Evolutionary conservation across 2,797 vertebrate genomes (phyloP).

Genomic region (Ara ararauna): DNA sequence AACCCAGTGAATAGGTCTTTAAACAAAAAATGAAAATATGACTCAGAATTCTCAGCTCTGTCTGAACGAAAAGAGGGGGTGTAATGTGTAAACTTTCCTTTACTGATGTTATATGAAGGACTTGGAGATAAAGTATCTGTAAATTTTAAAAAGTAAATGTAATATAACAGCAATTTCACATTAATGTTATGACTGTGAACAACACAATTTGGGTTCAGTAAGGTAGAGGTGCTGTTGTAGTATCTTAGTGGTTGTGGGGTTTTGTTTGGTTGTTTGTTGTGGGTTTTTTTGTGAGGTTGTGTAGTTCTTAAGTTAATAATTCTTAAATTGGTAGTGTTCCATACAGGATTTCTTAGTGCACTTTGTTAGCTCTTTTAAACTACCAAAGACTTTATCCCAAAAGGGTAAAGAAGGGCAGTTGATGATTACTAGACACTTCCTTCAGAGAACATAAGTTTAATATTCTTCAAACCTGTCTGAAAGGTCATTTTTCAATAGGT

Average conservation of each 20-base stretch:
- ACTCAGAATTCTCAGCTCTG: background rate
- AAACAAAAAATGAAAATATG: background rate
- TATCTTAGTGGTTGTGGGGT: background rate
- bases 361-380: background rate
- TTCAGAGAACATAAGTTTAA: background rate
- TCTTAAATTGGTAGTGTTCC: background rate
- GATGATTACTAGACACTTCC: background rate
- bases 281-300: background rate
- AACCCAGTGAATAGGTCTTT: background rate
- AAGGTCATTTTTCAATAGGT: background rate
- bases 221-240: background rate
- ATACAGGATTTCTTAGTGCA: background rate
- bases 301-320: background rate
- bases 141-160: background rate
- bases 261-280: background rate
- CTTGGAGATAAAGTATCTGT: background rate
- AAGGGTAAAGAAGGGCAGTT: background rate
- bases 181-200: background rate
- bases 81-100: background rate
- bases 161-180: background rate
- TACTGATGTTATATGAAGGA: background rate
- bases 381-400: background rate
- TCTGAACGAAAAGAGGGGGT: conserved; percentile 5
- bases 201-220: background rate
- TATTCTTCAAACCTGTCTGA: background rate